A percentile compares a stretch with the other conserved stretches of the same genome.
phyloP scores from a whole-genome alignment of 1,140 invertebrate genomes.

The Trichoplusia ni region DNA sequence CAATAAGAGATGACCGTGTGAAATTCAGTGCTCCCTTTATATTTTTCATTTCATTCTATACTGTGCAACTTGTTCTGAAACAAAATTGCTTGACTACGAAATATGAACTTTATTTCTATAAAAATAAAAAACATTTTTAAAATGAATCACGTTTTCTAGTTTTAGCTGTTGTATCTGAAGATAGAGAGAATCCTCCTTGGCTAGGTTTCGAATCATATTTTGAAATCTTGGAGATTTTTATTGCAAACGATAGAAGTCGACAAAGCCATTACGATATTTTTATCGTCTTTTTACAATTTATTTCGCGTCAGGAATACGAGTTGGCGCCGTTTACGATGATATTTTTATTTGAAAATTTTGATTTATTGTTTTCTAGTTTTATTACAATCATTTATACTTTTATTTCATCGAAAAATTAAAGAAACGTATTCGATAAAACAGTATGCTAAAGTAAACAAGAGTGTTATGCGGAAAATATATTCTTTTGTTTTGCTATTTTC shows the following conservation, averaged over 20 bases:
- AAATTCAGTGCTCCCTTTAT: conserved; percentile 18
- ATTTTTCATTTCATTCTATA: conserved; percentile 20
- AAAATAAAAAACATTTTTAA: neutral
- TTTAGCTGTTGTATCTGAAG: neutral
- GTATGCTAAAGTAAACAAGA: neutral
- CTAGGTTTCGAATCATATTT: conserved; percentile 19
- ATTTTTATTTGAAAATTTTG: conserved; percentile 7
- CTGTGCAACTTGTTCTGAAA: neutral
- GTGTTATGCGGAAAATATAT: neutral
- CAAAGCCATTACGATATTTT: conserved; percentile 25
- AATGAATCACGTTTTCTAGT: neutral
- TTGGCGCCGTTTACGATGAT: conserved; percentile 9
- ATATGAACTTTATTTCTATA: neutral
- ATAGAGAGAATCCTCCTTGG: conserved; percentile 5
- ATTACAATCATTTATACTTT: neutral
- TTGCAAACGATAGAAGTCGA: conserved; percentile 22
- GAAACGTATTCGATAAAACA: neutral
- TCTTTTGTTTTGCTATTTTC: conserved; percentile 6
- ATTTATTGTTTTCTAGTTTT: neutral
- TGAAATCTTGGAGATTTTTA: conserved; percentile 21
- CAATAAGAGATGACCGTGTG: conserved; percentile 16
- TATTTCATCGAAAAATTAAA: neutral
- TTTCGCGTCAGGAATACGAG: conserved; percentile 2
- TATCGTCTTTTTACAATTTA: conserved; percentile 23
- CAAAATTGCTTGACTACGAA: neutral